Evolutionary conservation across 2,113 vertebrate species (phyloP), one percentile per base, ranked within the genome.

Genomic region (Merops nubicus): DNA sequence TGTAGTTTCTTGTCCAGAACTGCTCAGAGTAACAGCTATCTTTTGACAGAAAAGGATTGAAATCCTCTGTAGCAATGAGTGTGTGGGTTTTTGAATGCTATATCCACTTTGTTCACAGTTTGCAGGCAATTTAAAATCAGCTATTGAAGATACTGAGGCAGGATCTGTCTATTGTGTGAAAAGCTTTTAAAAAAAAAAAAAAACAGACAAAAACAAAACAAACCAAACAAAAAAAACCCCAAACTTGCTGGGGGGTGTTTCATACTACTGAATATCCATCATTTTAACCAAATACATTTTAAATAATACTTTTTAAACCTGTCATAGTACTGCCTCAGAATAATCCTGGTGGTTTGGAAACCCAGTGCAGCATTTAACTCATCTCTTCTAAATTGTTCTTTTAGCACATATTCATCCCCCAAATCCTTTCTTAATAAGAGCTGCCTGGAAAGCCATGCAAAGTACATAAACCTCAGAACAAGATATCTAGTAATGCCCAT

Each of bases 71-170:
- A 86, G 79, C 59, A 83, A 72, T 76, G 85, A 90, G 26, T 34
- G 63, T 84, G 88, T 16, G 78, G 85, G 88, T 43, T 91, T 95
- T 94, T 15, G 5, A 68, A 88, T 74, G 70, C 85, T 91, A n/a
- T 82, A 73, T 47, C 75, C 56, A n/a, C 88, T 90, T 78, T 89
- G 85, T 88, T 85, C 93, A 86, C 68, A 81, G 88, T 59, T 64
- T 92, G 79, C 88, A 91, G 85, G 64, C 83, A 72, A 70, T 94
- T 91, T 90, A 63, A 93, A 83, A 74, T 65, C 88, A 85, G 50
- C 67, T 80, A 5, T 54, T 91, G 91, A 96, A 95, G 80, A 91
- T 12, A 64, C 4, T 12, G 31, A 80, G 54, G 34, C 77, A 93
- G 45, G 40, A 33, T 91, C 91, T 94, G 50, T 50, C 54, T 86